phyloP scores from a whole-genome alignment of 2,888 invertebrate species.

The Meteorus cinctellus region DNA sequence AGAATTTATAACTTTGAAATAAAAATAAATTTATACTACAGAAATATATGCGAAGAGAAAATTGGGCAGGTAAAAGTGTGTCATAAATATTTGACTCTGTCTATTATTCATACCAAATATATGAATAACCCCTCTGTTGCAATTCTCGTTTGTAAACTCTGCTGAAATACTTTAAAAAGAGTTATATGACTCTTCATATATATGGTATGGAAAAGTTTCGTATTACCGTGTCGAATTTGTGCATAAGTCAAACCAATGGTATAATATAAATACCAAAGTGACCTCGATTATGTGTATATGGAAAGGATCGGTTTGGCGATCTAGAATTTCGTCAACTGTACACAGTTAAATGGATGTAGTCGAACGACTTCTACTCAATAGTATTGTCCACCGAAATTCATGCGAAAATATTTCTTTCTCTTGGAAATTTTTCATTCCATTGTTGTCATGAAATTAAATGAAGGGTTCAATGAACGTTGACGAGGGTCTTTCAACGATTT shows the following conservation, averaged over 20 bases:
- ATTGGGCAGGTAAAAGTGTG: neutral
- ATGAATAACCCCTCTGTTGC: slow-evolving; percentile 2
- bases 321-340: neutral
- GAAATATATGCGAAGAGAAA: neutral
- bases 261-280: slow-evolving; percentile 2
- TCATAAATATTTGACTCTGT: neutral
- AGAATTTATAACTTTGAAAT: neutral
- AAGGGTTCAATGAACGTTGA: slow-evolving; percentile 13
- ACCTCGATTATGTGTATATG: slow-evolving; percentile 4
- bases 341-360: neutral
- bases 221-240: slow-evolving; percentile 44
- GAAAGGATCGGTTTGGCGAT: neutral
- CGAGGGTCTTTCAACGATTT: slow-evolving; percentile 10
- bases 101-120: neutral
- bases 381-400: neutral
- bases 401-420: slow-evolving; percentile 2
- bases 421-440: neutral
- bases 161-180: slow-evolving; percentile 24
- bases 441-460: slow-evolving; percentile 1
- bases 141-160: slow-evolving; percentile 22
- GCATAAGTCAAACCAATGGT: neutral
- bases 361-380: no score
- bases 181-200: slow-evolving; percentile 34
- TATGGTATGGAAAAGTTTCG: slow-evolving; percentile 28
- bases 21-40: neutral